Evolutionary conservation across 2,113 vertebrate species (phyloP).

Genomic region (Thermophis baileyi): DNA sequence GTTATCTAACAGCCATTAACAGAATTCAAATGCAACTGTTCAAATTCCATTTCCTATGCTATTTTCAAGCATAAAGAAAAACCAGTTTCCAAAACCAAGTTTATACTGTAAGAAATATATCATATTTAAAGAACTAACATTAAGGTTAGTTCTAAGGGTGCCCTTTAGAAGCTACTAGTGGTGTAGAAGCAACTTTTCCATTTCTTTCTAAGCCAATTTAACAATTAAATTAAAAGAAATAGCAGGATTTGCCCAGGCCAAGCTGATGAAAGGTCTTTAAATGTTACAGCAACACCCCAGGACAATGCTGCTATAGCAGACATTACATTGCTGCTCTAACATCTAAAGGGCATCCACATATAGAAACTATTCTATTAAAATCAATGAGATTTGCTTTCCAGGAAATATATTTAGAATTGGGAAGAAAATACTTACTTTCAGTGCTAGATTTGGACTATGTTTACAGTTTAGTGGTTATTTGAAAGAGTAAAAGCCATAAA

Average conservation of each 20-base stretch:
- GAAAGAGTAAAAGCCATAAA: not conserved
- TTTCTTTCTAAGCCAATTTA: not conserved
- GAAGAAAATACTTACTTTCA: conserved; percentile 1
- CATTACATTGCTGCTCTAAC: not conserved
- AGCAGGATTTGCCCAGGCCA: not conserved
- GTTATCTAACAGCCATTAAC: not conserved
- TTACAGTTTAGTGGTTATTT: not conserved
- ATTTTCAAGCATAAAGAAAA: not conserved
- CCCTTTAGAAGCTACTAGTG: not conserved
- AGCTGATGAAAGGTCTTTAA: not conserved
- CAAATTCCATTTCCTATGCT: not conserved
- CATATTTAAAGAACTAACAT: not conserved
- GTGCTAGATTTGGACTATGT: not conserved
- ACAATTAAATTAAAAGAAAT: not conserved
- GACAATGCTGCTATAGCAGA: not conserved
- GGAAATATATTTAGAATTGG: not conserved
- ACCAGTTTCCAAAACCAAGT: not conserved
- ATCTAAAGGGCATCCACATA: not conserved
- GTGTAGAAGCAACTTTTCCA: not conserved
- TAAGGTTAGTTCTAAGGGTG: not conserved
- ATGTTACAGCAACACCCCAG: not conserved
- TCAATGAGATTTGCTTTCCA: not conserved
- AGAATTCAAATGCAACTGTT: not conserved
- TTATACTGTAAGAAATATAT: not conserved
- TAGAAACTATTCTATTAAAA: not conserved